Base-by-base conservation (phyloP, 2,888 invertebrate genomes). In the Trissolcus brochymenae region DNA sequence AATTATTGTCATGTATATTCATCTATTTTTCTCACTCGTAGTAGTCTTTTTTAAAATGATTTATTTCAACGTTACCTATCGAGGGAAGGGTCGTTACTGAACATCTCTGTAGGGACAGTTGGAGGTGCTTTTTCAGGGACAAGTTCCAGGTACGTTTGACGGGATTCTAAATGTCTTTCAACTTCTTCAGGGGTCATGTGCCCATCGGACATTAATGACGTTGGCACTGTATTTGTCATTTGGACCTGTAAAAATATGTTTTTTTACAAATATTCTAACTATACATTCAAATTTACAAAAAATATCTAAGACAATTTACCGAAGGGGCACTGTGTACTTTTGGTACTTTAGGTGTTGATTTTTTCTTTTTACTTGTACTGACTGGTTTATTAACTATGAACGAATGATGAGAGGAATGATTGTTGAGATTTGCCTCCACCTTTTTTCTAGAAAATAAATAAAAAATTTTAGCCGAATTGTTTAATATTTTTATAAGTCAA, bases 121-220 rank as follows among this genome's bases (percentile, higher is more conserved):
- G 96, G 94, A 0, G 96, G 96, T 35, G 96, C 95, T 81, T 95
- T 92, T 87, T 96, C 96, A 1, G 95, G 95, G 79, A 95, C 91
- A 78, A 96, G 90, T 88, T 96, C 95, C 90, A 95, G 90, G 86
- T 95, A 93, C 21, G 94, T 93, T 83, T 95, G 95, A 14, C 95
- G 91, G 13, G 96, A 95, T 87, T 97, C 96, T 78, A 97, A 90
- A 87, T 97, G 97, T 46, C 96, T 92, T 87, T 97, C 96, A 6
- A 97, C 95, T 89, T 97, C 97, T 85, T 96, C 97, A 0, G 96
- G 94, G 7, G 96, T 96, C 94, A 97, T 95, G 84, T 95, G 95
- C 19, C 95, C 95, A 86, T 95, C 95, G 29, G 93, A 92, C 79
- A 93, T 90, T 72, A 92, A 90, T 80, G 92, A 87, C 73, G 86